These are phyloP conservation scores for Leptoteleia sp. DNA, from an alignment of 1,140 invertebrate genomes.

Conservation along the genomic window DNA sequence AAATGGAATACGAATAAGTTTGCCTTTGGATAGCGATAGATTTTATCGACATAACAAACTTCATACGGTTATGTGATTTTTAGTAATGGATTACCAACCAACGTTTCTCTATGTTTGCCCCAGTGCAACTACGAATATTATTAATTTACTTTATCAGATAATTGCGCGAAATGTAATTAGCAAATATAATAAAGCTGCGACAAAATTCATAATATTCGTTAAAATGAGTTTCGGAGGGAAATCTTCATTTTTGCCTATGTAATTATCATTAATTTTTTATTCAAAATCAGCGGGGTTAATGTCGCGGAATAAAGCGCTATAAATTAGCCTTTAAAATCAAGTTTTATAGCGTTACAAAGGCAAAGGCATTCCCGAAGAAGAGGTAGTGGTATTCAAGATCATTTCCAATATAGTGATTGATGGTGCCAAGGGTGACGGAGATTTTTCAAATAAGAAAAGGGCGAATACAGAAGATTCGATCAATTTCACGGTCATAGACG, in stretches of 20 bases:
- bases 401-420: slow-evolving; percentile 64
- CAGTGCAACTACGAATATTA: too few relatives aligned
- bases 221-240: too few relatives aligned
- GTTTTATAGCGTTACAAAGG: slow-evolving; percentile 49
- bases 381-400: slow-evolving; percentile 55
- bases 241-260: slow-evolving; percentile 5
- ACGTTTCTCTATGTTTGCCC: too few relatives aligned
- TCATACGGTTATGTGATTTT: too few relatives aligned
- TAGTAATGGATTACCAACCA: too few relatives aligned
- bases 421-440: slow-evolving; percentile 60
- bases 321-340: slow-evolving; percentile 54
- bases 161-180: too few relatives aligned
- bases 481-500: slow-evolving; percentile 70
- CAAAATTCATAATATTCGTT: too few relatives aligned
- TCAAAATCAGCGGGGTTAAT: slow-evolving; percentile 18
- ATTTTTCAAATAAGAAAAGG: slow-evolving; percentile 66
- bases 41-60: too few relatives aligned
- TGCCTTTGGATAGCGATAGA: too few relatives aligned
- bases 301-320: slow-evolving; percentile 36
- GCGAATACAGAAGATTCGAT: slow-evolving; percentile 67
- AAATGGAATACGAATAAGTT: too few relatives aligned
- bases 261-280: slow-evolving; percentile 25
- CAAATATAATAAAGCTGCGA: too few relatives aligned
- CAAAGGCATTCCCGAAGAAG: slow-evolving; percentile 44
- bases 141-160: too few relatives aligned